Evolutionary conservation across 2,888 invertebrate genomes (phyloP), one percentile per base, ranked within the genome.

Genomic region (Ferrisia virgata): DNA sequence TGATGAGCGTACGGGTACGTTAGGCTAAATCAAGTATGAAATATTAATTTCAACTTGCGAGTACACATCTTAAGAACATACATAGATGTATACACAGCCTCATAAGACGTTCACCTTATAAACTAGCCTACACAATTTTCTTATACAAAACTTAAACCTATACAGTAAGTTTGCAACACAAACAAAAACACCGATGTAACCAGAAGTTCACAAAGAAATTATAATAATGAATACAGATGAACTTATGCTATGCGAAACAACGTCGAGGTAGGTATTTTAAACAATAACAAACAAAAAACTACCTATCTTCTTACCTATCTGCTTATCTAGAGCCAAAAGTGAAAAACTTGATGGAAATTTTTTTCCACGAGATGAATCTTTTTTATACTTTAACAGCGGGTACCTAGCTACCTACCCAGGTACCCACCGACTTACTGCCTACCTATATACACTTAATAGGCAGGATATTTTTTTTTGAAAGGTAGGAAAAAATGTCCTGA

Each of bases 191-290:
- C n/a, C 58, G 28, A 4, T 9, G n/a, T 53, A 25, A 28, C 58
- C 47, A 47, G 47, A 64, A 64, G 25, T 64, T 64, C 11, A 13
- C 58, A 64, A 64, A 64, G 58, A 64, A 64, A 64, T 64, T 64
- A 64, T 64, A 64, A 64, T 64, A 64, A 64, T 64, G 58, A 64
- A 64, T 64, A 64, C 58, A 64, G 58, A 25, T 28, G 28, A 64
- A 64, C 58, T 64, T 64, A 43, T 2, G 36, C 8, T 6, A n/a
- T 5, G 18, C 47, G 5, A 25, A 64, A 22, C 58, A 64, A 22
- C 25, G 28, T n/a, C 58, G 58, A 64, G 58, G 58, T 64, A 64
- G 58, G 58, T 64, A 64, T 64, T 28, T 64, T 11, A 64, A 64
- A 64, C 58, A 64, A 64, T 28, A 64, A 64, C 58, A 64, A 64